Percentiles rank a stretch among this genome's conserved stretches.
phyloP scores from a whole-genome alignment of 2,888 invertebrate genomes.

The Icerya purchasi region DNA sequence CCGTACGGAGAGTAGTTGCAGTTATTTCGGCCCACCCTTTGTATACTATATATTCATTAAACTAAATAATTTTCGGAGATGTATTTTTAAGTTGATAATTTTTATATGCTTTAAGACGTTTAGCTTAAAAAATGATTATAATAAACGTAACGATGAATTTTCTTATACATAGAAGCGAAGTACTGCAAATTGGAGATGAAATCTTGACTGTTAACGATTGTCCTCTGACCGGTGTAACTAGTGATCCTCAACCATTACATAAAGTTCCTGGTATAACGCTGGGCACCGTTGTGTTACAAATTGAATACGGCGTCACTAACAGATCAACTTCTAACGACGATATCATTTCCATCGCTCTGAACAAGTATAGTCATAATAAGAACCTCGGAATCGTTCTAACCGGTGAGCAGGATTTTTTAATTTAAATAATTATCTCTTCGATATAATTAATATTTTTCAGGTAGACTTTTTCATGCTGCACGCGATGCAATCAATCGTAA shows the following conservation, averaged over 20 bases:
- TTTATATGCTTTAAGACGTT: no score
- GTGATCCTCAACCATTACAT: conserved; percentile 14
- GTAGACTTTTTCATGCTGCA: no score
- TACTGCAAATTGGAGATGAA: conserved; percentile 58
- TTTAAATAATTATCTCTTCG: neutral
- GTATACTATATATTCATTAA: no score
- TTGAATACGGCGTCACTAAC: conserved; percentile 79
- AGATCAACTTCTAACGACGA: conserved; percentile 66
- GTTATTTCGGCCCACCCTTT: no score
- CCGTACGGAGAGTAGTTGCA: no score
- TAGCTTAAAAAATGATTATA: neutral
- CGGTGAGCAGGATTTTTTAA: conserved; percentile 28
- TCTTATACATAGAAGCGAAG: conserved; percentile 36
- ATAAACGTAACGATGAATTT: neutral
- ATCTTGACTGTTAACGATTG: conserved; percentile 51
- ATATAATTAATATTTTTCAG: neutral
- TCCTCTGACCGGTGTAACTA: conserved; percentile 12
- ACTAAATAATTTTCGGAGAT: no score
- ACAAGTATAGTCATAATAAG: conserved; percentile 39
- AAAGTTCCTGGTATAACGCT: conserved; percentile 14
- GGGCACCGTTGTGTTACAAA: conserved; percentile 44
- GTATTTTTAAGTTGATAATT: no score
- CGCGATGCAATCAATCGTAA: no score
- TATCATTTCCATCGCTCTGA: conserved; percentile 62
- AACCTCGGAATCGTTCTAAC: conserved; percentile 81